These are phyloP conservation scores for Drosophila erecta DNA, from an alignment of 1,140 invertebrate species.

Conservation along the genomic window DNA sequence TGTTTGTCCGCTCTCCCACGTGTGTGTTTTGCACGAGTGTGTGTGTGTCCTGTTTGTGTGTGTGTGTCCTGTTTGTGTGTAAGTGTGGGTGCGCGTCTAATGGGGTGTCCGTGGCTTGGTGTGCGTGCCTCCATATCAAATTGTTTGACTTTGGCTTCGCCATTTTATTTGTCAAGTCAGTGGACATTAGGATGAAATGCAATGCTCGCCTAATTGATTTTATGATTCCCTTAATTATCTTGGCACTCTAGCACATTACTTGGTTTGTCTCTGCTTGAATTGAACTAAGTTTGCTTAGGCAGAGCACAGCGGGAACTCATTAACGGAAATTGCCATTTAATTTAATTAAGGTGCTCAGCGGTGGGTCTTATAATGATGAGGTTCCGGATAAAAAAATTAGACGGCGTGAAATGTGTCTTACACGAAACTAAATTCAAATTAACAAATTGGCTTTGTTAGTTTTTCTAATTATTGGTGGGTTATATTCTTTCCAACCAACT, in stretches of 20 bases:
- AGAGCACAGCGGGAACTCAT: conserved; percentile 9
- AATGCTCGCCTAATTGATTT: conserved; percentile 71
- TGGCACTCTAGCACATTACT: conserved; percentile 6
- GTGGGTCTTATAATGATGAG: too few species aligned
- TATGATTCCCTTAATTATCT: conserved; percentile 65
- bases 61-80: neutral
- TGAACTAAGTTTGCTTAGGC: conserved; percentile 8
- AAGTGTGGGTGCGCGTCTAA: conserved; percentile 1
- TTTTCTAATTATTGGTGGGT: too few species aligned
- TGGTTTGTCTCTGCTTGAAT: conserved; percentile 4
- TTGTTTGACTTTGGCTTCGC: conserved; percentile 55
- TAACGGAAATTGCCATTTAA: conserved; percentile 9
- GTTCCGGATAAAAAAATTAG: too few species aligned
- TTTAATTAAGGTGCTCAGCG: conserved; percentile 1
- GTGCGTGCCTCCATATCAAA: conserved; percentile 35
- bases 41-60: too few species aligned
- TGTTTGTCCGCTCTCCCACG: conserved; percentile 27
- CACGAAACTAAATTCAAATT: neutral
- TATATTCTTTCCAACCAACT: too few species aligned
- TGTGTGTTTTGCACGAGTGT: neutral
- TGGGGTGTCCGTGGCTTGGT: conserved; percentile 8
- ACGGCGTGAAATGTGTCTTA: neutral
- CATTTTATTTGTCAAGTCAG: conserved; percentile 69
- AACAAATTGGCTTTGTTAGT: too few species aligned
- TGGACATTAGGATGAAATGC: conserved; percentile 58